These are phyloP conservation scores for Charina bottae DNA, from an alignment of 2,113 vertebrate species.

Conservation along the genomic window DNA sequence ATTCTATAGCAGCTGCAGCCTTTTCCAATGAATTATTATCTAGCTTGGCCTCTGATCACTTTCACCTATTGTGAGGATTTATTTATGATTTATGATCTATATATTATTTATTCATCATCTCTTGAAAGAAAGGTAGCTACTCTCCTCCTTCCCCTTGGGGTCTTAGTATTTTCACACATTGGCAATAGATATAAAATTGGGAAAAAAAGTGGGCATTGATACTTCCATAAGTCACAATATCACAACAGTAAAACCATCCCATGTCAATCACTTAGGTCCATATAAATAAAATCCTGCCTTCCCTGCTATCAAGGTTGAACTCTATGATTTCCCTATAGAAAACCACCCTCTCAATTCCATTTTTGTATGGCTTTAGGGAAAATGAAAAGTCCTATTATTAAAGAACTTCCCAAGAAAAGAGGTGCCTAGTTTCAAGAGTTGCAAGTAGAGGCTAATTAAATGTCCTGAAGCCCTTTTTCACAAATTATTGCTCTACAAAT, in stretches of 20 bases:
- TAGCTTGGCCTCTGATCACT: not conserved
- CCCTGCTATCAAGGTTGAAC: not conserved
- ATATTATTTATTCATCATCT: not conserved
- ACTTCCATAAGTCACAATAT: not conserved
- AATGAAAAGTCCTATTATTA: not conserved
- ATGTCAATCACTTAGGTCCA: not conserved
- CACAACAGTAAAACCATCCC: not conserved
- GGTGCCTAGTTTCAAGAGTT: not conserved
- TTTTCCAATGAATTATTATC: constrained; percentile 8
- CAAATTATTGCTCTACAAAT: not conserved
- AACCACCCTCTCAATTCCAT: not conserved
- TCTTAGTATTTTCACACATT: not conserved
- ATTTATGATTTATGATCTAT: not conserved
- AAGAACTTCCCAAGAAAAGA: no score
- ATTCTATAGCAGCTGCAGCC: not conserved
- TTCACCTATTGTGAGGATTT: constrained; percentile 16
- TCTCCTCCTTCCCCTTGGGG: not conserved
- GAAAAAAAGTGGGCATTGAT: not conserved
- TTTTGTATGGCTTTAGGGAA: not conserved
- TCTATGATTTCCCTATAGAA: not conserved
- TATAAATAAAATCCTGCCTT: not conserved
- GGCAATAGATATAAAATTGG: constrained; percentile 6
- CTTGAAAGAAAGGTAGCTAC: not conserved
- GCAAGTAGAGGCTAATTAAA: not conserved
- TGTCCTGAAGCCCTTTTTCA: not conserved